Conservation (phyloP, 2,888 invertebrate species). For the Nowickia ferox region DNA sequence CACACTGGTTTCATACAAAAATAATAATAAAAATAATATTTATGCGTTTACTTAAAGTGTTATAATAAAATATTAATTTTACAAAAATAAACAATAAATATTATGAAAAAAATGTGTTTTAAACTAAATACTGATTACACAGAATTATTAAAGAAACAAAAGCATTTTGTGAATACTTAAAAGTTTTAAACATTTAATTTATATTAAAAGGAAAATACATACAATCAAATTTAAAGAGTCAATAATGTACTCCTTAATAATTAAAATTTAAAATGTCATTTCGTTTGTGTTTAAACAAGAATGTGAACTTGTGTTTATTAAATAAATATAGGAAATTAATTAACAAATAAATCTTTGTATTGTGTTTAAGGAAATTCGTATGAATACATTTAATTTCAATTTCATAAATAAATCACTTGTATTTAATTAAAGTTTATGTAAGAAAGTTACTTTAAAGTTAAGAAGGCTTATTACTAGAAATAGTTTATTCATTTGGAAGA, state of each 20-base stretch:
- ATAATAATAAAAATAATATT: conserved; percentile 21
- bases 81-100: conserved; percentile 13
- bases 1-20: conserved; percentile 20
- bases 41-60: no score
- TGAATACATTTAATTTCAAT: conserved; percentile 9
- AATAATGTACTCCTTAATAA: background rate
- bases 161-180: no score
- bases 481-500: conserved; percentile 37
- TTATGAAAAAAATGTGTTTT: background rate
- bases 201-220: background rate
- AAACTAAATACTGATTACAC: no score
- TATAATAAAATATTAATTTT: background rate
- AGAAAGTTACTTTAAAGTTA: background rate
- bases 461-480: background rate
- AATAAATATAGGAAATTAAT: conserved; percentile 4
- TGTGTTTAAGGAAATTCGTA: background rate
- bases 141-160: no score
- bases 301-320: background rate
- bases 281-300: background rate
- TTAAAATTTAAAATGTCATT: conserved; percentile 6
- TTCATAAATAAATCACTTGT: conserved; percentile 50
- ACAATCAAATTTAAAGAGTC: no score
- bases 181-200: background rate
- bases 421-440: background rate
- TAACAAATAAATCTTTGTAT: conserved; percentile 49